Conservation (phyloP, 2,113 vertebrate genomes). For the Zosterops borbonicus region DNA sequence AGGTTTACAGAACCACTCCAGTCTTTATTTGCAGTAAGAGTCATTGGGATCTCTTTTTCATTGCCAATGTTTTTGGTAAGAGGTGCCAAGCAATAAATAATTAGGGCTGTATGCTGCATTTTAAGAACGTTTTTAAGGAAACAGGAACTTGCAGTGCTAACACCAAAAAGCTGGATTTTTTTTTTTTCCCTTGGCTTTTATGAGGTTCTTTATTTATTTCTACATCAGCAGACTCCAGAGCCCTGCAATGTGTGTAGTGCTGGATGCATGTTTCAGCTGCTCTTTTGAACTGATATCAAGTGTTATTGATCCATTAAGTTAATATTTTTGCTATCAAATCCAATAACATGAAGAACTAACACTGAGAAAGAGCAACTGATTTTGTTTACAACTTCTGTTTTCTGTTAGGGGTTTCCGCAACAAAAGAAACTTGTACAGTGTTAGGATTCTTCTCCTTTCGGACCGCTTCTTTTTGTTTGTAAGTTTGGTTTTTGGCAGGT, state of each 20-base stretch:
- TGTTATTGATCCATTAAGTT: not conserved
- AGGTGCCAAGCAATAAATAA: not conserved
- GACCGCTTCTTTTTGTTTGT: not conserved
- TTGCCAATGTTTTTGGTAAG: not conserved
- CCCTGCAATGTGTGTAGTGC: not conserved
- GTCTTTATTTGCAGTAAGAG: not conserved
- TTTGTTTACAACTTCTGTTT: not conserved
- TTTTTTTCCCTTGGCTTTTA: not conserved
- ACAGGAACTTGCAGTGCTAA: not conserved
- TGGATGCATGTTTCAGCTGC: not conserved
- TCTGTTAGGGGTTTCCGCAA: accelerated
- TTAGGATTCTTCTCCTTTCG: not conserved
- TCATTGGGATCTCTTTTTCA: not conserved
- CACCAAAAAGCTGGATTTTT: not conserved
- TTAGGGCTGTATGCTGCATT: not conserved
- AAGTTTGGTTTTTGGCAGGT: not conserved
- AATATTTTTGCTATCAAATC: not conserved
- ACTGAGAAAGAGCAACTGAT: not conserved
- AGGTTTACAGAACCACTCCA: not conserved
- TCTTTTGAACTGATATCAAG: not conserved
- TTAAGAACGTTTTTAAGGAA: not conserved
- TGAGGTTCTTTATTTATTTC: not conserved
- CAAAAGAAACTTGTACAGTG: not conserved
- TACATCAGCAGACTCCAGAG: not conserved
- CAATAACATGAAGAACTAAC: not conserved